Conservation (phyloP, 2,113 vertebrate genomes). For the Anguilla rostrata region DNA sequence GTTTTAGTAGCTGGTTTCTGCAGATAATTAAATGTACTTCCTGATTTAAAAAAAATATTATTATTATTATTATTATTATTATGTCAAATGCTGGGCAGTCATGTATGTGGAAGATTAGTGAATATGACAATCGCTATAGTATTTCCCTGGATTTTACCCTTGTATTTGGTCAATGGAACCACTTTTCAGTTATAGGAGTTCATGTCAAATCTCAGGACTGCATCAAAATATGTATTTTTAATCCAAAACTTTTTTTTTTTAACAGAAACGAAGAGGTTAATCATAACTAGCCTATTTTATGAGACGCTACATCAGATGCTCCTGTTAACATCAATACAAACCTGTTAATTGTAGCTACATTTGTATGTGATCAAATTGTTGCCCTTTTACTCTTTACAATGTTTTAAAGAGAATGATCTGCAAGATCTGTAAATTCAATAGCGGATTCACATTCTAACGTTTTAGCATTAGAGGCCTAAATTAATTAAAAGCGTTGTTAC, state of each 20-base stretch:
- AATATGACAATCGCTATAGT: too few relatives aligned
- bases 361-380: background rate
- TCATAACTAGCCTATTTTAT: background rate
- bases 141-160: too few relatives aligned
- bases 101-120: background rate
- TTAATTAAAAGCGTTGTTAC: background rate
- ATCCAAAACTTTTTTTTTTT: background rate
- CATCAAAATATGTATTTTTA: too few relatives aligned
- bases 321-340: background rate
- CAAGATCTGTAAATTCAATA: background rate
- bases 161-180: too few relatives aligned
- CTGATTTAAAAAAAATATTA: background rate
- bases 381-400: too few relatives aligned
- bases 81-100: background rate
- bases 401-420: background rate
- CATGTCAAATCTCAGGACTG: too few relatives aligned
- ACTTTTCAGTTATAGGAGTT: too few relatives aligned
- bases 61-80: too few relatives aligned
- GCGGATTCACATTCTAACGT: background rate
- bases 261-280: background rate
- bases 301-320: background rate
- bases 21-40: constrained; percentile 29
- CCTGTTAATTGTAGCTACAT: background rate
- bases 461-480: background rate
- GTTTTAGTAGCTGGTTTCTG: background rate